Percentiles rank a stretch among this genome's conserved stretches.
These are phyloP conservation scores for Dysidea cf. avara DNA, from an alignment of 37 sponge, comb jelly and placozoan genomes.

Conservation along the genomic window DNA sequence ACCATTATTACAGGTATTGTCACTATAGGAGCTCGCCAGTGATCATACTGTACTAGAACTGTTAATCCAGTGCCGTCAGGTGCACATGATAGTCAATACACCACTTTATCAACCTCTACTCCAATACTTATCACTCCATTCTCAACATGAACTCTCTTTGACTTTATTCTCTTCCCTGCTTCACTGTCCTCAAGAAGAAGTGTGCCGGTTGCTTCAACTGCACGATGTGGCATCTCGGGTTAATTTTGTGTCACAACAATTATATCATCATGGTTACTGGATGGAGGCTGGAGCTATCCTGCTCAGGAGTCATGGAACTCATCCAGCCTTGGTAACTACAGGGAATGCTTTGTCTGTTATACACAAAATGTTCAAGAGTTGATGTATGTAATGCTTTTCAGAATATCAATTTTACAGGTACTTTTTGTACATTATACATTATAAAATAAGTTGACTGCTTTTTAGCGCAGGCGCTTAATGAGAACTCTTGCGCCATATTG, in stretches of 20 bases:
- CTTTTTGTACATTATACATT: no score
- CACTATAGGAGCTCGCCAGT: background rate
- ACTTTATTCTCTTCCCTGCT: constrained; percentile 37
- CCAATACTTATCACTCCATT: background rate
- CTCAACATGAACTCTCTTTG: background rate
- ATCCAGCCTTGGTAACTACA: constrained; percentile 15
- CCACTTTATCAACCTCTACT: constrained; percentile 23
- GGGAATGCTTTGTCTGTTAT: background rate
- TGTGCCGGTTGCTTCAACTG: constrained; percentile 12
- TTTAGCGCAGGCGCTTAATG: no score
- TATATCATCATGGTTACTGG: constrained; percentile 36
- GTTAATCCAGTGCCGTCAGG: constrained; percentile 2
- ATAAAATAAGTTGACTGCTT: no score
- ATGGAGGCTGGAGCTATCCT: constrained; percentile 57
- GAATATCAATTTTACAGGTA: no score
- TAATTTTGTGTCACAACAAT: constrained; percentile 32
- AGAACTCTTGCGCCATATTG: no score
- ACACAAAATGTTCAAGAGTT: no score
- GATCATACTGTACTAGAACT: constrained; percentile 19
- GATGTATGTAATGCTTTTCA: no score
- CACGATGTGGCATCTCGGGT: constrained; percentile 7
- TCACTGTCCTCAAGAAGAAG: constrained; percentile 31
- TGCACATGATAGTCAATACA: background rate
- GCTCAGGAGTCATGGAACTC: background rate
- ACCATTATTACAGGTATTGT: no score